Base-by-base conservation (phyloP, 2,797 vertebrate genomes). In the Lacerta bilineata region DNA sequence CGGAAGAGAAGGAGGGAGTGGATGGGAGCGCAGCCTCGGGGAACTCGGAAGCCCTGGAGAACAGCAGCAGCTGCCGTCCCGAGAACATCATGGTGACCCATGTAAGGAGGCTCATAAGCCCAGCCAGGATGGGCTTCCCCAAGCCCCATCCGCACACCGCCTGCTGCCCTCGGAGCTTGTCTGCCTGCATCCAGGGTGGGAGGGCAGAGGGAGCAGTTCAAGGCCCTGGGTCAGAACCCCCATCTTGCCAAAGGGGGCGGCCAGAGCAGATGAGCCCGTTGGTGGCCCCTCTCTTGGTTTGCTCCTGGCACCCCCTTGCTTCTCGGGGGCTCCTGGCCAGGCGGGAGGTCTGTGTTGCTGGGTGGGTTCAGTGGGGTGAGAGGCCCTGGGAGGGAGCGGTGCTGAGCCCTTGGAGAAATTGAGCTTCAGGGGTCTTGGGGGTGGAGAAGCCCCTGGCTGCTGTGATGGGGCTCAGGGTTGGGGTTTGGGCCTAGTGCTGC, bases 41-140 rank as follows among this genome's bases (percentile, higher is more conserved):
- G 81, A 93, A 87, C 59, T 3, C 91, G 0, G 96, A 97, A 84
- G 76, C 91, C 84, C 23, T 86, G 0, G 90, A 61, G 46, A 29
- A 93, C 10, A 43, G 27, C 50, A 75, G 1, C 20, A 15, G 50
- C 13, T 55, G 50, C 50, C 13, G 50, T 4, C 27, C 96, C 1
- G 97, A 98, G 92, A 98, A 97, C 86, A 89, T 97, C 25, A 98
- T 99, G 86, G 98, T 99, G 90, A 97, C 97, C 77, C 98, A 99
- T 7, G 99, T 99, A 96, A 95, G 98, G 13, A 3, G 4, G 76
- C n/a, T 50, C 41, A 4, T 46, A 43, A 77, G 0, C 36, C 50
- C 50, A 55, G 50, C 50, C 50, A 55, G 50, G 50, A 36, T 4
- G 2, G 33, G 33, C 33, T 33, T 33, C 71, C 7, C 33, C 18